Percentiles rank a stretch among this genome's conserved stretches.
Conservation (phyloP, 2,888 invertebrate genomes). For the Macrophya alboannulata region DNA sequence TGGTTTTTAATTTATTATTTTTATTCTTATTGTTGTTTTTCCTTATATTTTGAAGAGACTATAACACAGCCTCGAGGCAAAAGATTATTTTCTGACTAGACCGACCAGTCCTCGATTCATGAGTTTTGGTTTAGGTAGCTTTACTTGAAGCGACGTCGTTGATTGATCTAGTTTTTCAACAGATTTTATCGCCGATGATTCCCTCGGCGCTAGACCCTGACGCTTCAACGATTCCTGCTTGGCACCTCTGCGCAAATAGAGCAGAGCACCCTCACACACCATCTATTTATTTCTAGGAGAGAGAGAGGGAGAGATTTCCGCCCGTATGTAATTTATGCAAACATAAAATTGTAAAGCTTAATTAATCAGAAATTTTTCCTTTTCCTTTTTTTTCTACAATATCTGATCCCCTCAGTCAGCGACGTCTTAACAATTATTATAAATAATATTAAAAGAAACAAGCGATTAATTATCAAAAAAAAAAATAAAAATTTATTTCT, state of each 20-base stretch:
- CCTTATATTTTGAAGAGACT: conserved; percentile 61
- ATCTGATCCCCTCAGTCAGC: neutral
- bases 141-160: conserved; percentile 35
- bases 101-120: conserved; percentile 68
- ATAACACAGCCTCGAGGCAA: conserved; percentile 65
- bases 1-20: neutral
- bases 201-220: conserved; percentile 63
- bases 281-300: conserved; percentile 73
- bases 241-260: conserved; percentile 76
- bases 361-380: neutral
- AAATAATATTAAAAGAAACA: neutral
- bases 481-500: no score
- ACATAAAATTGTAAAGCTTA: conserved; percentile 52
- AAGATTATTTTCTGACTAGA: conserved; percentile 70
- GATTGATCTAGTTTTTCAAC: conserved; percentile 60
- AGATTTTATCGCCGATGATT: conserved; percentile 63
- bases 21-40: conserved; percentile 17
- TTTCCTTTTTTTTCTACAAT: neutral
- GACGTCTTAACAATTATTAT: neutral
- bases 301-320: conserved; percentile 66
- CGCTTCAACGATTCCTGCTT: conserved; percentile 77
- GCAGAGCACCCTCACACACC: conserved; percentile 68
- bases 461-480: neutral
- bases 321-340: conserved; percentile 60
- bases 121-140: conserved; percentile 65